phyloP scores from a whole-genome alignment of 1,140 invertebrate genomes.

The Tachypleus tridentatus region DNA sequence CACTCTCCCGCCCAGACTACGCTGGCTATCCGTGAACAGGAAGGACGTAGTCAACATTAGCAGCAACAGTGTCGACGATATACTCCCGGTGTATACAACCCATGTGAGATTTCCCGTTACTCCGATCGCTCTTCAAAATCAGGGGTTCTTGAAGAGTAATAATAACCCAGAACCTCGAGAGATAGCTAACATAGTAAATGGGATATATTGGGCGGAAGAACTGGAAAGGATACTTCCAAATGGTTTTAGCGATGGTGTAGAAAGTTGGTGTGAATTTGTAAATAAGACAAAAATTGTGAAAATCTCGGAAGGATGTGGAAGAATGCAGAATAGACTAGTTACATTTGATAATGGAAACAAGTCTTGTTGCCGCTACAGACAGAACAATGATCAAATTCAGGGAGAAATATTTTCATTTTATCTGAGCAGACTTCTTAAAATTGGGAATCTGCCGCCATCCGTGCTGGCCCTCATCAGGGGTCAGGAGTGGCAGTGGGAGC shows the following conservation, averaged over 20 bases:
- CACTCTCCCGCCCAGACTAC: neutral
- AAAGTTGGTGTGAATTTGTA: slow-evolving; percentile 53
- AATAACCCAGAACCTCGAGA: neutral
- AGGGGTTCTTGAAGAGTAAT: neutral
- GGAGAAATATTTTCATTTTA: slow-evolving; percentile 79
- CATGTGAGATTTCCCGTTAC: too few species aligned
- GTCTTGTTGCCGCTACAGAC: slow-evolving; percentile 65
- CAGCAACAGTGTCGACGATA: neutral
- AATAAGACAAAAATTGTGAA: slow-evolving; percentile 48
- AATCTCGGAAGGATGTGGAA: slow-evolving; percentile 63
- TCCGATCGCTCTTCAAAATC: neutral
- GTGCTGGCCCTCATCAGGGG: slow-evolving; percentile 53
- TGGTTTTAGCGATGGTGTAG: slow-evolving; percentile 51
- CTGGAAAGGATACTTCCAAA: slow-evolving; percentile 53
- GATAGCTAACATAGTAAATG: slow-evolving; percentile 27
- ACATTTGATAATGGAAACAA: slow-evolving; percentile 56
- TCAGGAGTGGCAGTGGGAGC: slow-evolving; percentile 50
- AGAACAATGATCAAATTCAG: slow-evolving; percentile 80
- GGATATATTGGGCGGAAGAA: slow-evolving; percentile 55
- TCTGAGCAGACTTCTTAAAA: slow-evolving; percentile 53
- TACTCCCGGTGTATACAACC: neutral
- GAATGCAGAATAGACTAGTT: slow-evolving; percentile 71
- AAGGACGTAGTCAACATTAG: neutral
- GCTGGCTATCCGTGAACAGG: neutral
- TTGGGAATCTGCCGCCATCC: slow-evolving; percentile 63